Base-by-base conservation (phyloP, 2,888 invertebrate genomes). In the Gasteruption jaculator region DNA sequence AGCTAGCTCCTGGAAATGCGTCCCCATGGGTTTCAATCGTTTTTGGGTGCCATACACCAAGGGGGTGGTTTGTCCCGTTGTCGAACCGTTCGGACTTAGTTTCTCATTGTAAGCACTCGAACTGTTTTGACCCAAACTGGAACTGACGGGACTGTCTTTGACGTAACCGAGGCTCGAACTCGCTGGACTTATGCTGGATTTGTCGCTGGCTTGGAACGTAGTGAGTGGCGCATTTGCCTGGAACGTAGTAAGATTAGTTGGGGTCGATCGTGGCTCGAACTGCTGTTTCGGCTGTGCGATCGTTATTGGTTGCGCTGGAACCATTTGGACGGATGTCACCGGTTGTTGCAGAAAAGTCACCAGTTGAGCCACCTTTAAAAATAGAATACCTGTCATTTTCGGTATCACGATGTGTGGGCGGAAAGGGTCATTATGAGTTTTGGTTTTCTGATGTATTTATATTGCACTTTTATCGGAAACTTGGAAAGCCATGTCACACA, bases 311-410 rank as follows among this genome's bases (percentile, higher is more conserved):
- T 46, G 52, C 43, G 46, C 56, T 71, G 71, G 45, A 73, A 70
- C 53, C 72, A 68, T 43, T 70, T 75, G 60, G 71, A 73, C 44
- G 12, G 60, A 50, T 34, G 43, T 46, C 26, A 75, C 70, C 40
- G 81, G 77, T 30, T 78, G 73, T 56, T 86, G 85, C 5, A 87
- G 76, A 68, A 88, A 85, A 66, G 85, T 85, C 39, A 87, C 85
- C 44, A 89, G 73, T 56, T 86, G 87, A 35, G 81, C 83, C 58
- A 86, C 85, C 74, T 85, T 54, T 2, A 48, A 52, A 6, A 30
- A 22, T 22, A 10, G 7, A 8, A 22, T 22, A 22, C 10, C 10
- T n/a, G n/a, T n/a, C n/a, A n/a, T n/a, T n/a, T n/a, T n/a, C n/a
- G n/a, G n/a, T n/a, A n/a, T n/a, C n/a, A n/a, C n/a, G n/a, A n/a